phyloP scores from a whole-genome alignment of 2,113 vertebrate species.

The Diglossa brunneiventris region DNA sequence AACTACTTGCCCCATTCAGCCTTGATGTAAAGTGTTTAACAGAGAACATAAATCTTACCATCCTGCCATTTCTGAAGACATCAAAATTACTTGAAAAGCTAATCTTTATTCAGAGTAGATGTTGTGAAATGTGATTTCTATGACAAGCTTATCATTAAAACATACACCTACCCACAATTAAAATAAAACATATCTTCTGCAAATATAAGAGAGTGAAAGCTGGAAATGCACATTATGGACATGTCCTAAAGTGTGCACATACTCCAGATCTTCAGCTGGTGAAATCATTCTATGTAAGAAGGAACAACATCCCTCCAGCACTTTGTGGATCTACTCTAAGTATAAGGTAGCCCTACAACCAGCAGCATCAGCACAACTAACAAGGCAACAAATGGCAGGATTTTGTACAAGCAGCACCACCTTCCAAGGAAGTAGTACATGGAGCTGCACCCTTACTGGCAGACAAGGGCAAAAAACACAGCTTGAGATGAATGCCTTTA shows the following conservation, averaged over 20 bases:
- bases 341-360: not conserved
- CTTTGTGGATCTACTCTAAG: not conserved
- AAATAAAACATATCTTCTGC: not conserved
- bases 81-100: not conserved
- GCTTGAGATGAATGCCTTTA: not conserved
- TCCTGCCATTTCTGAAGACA: not conserved
- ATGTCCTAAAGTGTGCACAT: not conserved
- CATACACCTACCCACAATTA: not conserved
- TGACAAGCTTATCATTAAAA: not conserved
- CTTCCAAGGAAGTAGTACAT: not conserved
- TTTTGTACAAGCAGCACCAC: not conserved
- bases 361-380: not conserved
- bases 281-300: not conserved
- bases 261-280: not conserved
- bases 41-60: not conserved
- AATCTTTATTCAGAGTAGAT: not conserved
- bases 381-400: rapidly evolving
- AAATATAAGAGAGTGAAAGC: not conserved
- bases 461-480: not conserved
- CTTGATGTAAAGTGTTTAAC: not conserved
- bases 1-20: not conserved
- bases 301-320: not conserved
- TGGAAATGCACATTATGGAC: not conserved
- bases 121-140: not conserved
- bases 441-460: rapidly evolving